Conservation (phyloP, 2,888 invertebrate genomes). For the Coleophora flavipennella region DNA sequence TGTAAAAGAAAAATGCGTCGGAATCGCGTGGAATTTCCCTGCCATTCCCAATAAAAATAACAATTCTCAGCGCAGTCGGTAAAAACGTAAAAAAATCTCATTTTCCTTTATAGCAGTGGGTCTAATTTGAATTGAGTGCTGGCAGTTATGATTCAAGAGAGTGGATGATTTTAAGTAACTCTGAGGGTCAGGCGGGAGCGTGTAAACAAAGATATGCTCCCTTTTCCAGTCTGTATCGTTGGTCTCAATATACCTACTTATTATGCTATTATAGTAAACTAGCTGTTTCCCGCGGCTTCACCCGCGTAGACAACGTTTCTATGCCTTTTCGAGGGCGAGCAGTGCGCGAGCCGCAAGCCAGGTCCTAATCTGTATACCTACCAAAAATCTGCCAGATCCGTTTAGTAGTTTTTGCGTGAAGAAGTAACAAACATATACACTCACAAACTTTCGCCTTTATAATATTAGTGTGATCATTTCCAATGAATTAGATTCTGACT, state of each 20-base stretch:
- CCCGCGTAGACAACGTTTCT: no score
- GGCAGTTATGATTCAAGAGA: slow-evolving; percentile 70
- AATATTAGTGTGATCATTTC: no score
- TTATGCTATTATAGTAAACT: background rate
- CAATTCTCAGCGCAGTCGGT: slow-evolving; percentile 39
- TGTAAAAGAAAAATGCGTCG: no score
- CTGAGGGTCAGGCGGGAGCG: slow-evolving; percentile 14
- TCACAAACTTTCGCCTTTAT: no score
- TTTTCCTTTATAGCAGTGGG: slow-evolving; percentile 65
- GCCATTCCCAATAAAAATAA: slow-evolving; percentile 57
- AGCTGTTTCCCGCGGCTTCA: no score
- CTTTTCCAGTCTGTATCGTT: slow-evolving; percentile 3
- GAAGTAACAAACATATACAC: no score
- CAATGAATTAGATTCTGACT: no score
- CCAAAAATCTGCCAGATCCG: no score
- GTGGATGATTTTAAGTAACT: slow-evolving; percentile 65
- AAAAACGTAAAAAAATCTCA: slow-evolving; percentile 59
- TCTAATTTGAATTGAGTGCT: slow-evolving; percentile 70
- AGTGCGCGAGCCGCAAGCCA: no score
- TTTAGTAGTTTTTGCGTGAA: no score
- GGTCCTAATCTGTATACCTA: no score
- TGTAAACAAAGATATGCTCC: slow-evolving; percentile 24
- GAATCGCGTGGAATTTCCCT: slow-evolving; percentile 29
- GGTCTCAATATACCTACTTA: background rate
- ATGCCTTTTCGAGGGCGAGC: no score